These are phyloP conservation scores for Chrysolophus pictus DNA, from an alignment of 2,797 vertebrate genomes.

Conservation along the genomic window DNA sequence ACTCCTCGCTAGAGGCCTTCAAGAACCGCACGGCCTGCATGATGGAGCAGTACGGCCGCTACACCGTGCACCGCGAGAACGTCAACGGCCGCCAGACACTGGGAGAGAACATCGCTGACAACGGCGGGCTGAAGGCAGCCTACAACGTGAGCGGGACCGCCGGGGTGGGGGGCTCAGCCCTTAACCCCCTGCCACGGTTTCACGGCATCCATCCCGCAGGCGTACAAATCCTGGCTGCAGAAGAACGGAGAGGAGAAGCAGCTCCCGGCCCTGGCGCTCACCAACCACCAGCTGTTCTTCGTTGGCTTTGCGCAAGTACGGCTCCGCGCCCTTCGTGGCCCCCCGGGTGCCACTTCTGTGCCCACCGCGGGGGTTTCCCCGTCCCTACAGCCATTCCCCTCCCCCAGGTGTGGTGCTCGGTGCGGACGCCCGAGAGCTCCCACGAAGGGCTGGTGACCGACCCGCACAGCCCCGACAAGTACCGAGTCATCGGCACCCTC, in stretches of 20 bases:
- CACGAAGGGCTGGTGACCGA: slow-evolving; percentile 96
- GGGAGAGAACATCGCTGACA: slow-evolving; percentile 97
- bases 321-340: too few species aligned
- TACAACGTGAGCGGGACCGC: slow-evolving; percentile 85
- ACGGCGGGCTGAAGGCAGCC: slow-evolving; percentile 95
- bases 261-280: slow-evolving; percentile 92
- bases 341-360: not conserved
- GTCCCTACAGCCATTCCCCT: not conserved
- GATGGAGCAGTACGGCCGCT: slow-evolving; percentile 90
- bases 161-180: accelerated
- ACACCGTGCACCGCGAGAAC: slow-evolving; percentile 90
- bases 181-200: not conserved
- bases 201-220: slow-evolving; percentile 76
- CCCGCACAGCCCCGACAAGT: slow-evolving; percentile 95
- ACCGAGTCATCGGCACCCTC: slow-evolving; percentile 93
- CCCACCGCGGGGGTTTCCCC: not conserved
- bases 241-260: slow-evolving; percentile 89
- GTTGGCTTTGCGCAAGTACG: slow-evolving; percentile 96
- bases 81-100: slow-evolving; percentile 95
- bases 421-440: slow-evolving; percentile 94
- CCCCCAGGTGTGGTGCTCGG: slow-evolving; percentile 94
- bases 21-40: slow-evolving; percentile 93
- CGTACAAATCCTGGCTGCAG: slow-evolving; percentile 89
- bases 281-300: slow-evolving; percentile 96
- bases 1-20: slow-evolving; percentile 92